Conservation (phyloP, 2,888 invertebrate species). For the Mamestra brassicae region DNA sequence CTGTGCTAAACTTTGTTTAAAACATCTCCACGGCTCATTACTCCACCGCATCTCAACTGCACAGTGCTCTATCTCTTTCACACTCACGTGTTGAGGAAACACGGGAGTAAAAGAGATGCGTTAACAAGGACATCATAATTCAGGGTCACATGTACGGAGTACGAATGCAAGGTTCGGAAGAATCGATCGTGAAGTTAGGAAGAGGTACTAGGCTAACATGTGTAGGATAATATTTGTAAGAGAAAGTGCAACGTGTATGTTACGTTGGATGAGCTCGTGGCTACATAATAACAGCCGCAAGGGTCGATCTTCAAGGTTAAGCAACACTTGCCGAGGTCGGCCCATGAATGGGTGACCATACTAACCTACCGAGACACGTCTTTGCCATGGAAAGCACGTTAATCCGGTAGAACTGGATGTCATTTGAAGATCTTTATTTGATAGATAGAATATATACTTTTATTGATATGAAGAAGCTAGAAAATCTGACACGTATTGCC, state of each 20-base stretch:
- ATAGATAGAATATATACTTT: no score
- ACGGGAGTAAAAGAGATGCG: conserved; percentile 12
- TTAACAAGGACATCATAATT: neutral
- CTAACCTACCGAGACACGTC: no score
- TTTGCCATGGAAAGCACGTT: no score
- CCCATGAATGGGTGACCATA: no score
- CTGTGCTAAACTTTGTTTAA: neutral
- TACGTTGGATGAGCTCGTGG: no score
- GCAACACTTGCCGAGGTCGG: no score
- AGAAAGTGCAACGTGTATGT: neutral
- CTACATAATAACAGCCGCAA: no score
- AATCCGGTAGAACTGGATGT: no score
- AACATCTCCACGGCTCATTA: conserved; percentile 42
- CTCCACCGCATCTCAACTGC: conserved; percentile 42
- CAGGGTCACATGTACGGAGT: conserved; percentile 21
- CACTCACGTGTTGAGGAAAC: neutral
- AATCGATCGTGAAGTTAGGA: conserved; percentile 33
- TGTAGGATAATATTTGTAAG: neutral
- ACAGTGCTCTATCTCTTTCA: conserved; percentile 18
- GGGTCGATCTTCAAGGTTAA: no score
- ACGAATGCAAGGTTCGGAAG: conserved; percentile 12
- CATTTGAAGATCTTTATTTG: no score
- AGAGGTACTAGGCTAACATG: conserved; percentile 14
- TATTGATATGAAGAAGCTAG: no score
- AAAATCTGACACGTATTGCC: no score